Conservation (phyloP, 2,888 invertebrate species). For the Ophonus ardosiacus region DNA sequence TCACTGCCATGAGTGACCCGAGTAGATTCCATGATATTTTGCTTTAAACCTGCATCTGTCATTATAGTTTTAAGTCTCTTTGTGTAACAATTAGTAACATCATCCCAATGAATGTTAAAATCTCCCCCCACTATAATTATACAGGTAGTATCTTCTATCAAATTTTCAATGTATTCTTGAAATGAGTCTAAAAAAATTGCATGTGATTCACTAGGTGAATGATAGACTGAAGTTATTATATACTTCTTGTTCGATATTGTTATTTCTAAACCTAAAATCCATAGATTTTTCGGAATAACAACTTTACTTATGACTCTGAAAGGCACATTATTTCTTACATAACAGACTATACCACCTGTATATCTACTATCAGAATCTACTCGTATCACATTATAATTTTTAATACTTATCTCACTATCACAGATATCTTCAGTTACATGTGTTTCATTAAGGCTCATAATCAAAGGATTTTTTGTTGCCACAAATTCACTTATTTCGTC, state of each 20-base stretch:
- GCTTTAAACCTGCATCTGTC: not conserved
- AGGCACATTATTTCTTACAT: not conserved
- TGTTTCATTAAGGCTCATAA: slow-evolving; percentile 1
- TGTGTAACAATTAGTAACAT: not conserved
- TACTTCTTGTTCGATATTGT: not conserved
- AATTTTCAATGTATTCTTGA: not conserved
- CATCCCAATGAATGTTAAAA: not conserved
- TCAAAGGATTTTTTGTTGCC: not conserved
- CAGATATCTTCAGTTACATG: not conserved
- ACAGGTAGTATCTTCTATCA: not conserved
- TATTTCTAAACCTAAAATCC: not conserved
- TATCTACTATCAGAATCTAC: not conserved
- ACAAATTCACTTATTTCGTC: not conserved
- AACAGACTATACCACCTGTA: not conserved
- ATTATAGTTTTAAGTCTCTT: not conserved
- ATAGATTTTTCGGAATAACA: not conserved
- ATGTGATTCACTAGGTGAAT: not conserved
- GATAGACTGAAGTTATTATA: not conserved
- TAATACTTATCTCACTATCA: not conserved
- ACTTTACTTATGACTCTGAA: not conserved
- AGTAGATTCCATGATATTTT: not conserved
- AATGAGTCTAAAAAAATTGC: not conserved
- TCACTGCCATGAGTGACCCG: not conserved
- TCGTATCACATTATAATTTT: not conserved
- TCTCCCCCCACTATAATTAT: not conserved